phyloP scores from a whole-genome alignment of 1,140 invertebrate genomes.

The Macrobrachium rosenbergii region DNA sequence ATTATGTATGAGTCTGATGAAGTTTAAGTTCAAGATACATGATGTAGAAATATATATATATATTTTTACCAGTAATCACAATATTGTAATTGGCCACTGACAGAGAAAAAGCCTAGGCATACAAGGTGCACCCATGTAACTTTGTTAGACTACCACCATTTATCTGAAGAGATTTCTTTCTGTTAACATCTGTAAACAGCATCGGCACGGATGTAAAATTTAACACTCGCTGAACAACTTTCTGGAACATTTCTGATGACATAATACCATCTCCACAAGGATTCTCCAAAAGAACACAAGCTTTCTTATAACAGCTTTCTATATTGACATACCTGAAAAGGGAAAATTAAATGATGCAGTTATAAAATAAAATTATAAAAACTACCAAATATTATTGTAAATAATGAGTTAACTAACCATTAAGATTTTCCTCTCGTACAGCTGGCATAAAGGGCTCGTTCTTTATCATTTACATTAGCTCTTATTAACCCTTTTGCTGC shows the following conservation, averaged over 20 bases:
- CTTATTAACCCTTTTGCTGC: too few species aligned
- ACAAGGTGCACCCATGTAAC: constrained; percentile 31
- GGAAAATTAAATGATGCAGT: constrained; percentile 69
- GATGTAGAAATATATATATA: too few species aligned
- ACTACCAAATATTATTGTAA: constrained; percentile 40
- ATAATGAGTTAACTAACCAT: constrained; percentile 6
- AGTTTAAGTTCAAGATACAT: too few species aligned
- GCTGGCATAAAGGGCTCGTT: too few species aligned
- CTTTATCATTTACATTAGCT: too few species aligned
- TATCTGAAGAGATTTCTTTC: constrained; percentile 28
- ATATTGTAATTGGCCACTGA: not conserved
- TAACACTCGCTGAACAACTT: constrained; percentile 39
- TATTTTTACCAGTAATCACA: too few species aligned
- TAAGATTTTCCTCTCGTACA: too few species aligned
- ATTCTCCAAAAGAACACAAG: constrained; percentile 82
- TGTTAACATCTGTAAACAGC: constrained; percentile 40
- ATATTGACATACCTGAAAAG: constrained; percentile 81
- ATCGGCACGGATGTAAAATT: not conserved
- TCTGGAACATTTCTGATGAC: constrained; percentile 14
- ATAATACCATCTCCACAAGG: constrained; percentile 73
- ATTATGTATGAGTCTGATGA: too few species aligned
- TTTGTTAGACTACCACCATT: constrained; percentile 38
- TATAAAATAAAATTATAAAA: constrained; percentile 37
- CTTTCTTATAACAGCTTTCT: constrained; percentile 73
- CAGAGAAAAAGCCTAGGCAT: not conserved